Evolutionary conservation across 2,888 invertebrate genomes (phyloP).

Genomic region (Steromphala cineraria): DNA sequence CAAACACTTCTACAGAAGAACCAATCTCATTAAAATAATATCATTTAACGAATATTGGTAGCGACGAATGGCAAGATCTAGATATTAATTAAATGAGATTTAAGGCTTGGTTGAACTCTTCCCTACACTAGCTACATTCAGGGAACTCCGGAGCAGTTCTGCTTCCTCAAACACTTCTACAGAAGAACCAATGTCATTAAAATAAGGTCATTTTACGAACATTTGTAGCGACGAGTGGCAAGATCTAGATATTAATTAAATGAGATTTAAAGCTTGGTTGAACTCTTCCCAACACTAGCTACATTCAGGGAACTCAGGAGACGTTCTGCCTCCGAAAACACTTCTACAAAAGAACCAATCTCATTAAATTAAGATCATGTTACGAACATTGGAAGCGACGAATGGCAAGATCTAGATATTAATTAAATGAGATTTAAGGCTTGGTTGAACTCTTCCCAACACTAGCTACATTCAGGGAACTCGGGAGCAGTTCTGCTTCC

Average conservation of each 20-base stretch:
- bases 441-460: neutral
- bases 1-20: neutral
- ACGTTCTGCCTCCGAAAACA: neutral
- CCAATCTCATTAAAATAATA: neutral
- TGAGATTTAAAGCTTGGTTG: too few species aligned
- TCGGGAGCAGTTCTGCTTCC: neutral
- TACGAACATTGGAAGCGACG: too few species aligned
- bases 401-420: too few species aligned
- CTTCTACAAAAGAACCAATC: neutral
- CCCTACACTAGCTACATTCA: neutral
- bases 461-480: neutral
- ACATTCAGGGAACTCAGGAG: neutral
- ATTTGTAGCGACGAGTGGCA: too few species aligned
- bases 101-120: neutral
- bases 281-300: neutral
- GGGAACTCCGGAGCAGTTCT: neutral
- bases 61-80: too few species aligned
- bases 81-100: too few species aligned
- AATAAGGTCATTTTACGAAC: too few species aligned
- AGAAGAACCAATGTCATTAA: neutral
- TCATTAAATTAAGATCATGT: too few species aligned
- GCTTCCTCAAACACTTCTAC: neutral
- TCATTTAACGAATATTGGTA: too few species aligned
- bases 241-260: too few species aligned
- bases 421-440: too few species aligned